Evolutionary conservation across 2,113 vertebrate genomes (phyloP).

Genomic region (Chlamydotis undulata): DNA sequence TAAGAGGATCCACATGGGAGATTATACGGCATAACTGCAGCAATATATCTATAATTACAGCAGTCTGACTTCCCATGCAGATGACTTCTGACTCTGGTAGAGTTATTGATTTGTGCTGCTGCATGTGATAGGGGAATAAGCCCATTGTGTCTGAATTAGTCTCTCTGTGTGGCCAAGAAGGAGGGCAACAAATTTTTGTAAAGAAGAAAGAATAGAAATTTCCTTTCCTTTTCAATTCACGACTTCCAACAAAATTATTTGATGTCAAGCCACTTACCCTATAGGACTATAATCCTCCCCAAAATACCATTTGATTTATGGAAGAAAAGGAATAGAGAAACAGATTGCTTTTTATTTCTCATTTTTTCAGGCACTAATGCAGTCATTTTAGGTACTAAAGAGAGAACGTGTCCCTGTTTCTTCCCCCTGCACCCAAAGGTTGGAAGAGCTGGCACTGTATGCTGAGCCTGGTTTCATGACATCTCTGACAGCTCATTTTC

Average conservation of each 20-base stretch:
- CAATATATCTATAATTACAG: not conserved
- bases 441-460: not conserved
- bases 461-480: not conserved
- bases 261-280: not conserved
- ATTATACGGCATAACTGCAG: not conserved
- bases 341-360: not conserved
- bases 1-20: not conserved
- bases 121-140: not conserved
- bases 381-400: not conserved
- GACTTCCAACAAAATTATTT: not conserved
- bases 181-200: not conserved
- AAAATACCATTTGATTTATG: not conserved
- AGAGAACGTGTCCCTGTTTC: not conserved
- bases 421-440: not conserved
- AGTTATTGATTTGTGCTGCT: conserved; percentile 1
- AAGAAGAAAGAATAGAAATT: not conserved
- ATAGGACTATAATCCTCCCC: not conserved
- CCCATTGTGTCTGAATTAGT: not conserved
- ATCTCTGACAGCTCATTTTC: conserved; percentile 4
- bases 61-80: not conserved
- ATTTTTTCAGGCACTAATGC: not conserved
- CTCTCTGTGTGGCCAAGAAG: not conserved
- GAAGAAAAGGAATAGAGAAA: not conserved
- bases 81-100: not conserved
- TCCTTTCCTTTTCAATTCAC: not conserved